phyloP scores from a whole-genome alignment of 2,113 vertebrate genomes.

The Psettodes erumei region DNA sequence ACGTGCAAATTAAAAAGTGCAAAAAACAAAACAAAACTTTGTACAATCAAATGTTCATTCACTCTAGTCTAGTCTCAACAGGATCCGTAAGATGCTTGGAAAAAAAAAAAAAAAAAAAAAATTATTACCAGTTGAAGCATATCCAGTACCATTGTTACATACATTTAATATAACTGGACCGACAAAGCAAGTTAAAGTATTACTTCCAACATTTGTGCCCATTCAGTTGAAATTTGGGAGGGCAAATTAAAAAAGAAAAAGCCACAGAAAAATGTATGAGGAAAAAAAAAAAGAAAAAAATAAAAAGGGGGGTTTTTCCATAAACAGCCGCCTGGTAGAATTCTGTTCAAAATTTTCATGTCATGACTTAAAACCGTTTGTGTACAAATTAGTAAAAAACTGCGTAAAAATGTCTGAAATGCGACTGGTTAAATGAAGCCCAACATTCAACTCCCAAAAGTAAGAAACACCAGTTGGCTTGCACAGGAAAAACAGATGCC shows the following conservation, averaged over 20 bases:
- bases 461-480: constrained; percentile 96
- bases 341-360: constrained; percentile 83
- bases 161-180: constrained; percentile 73
- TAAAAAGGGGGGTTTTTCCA: constrained; percentile 80
- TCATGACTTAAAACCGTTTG: constrained; percentile 98
- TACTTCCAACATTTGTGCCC: constrained; percentile 76
- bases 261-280: constrained; percentile 85
- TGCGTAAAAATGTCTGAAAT: constrained; percentile 99
- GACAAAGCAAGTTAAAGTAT: constrained; percentile 71
- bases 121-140: constrained; percentile 66
- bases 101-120: constrained; percentile 67
- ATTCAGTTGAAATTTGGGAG: constrained; percentile 78
- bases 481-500: constrained; percentile 87
- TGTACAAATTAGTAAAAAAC: constrained; percentile 99
- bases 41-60: constrained; percentile 86
- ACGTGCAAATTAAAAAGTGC: constrained; percentile 99
- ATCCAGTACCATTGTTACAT: constrained; percentile 62
- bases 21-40: constrained; percentile 94
- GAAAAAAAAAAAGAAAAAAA: constrained; percentile 62
- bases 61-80: constrained; percentile 84
- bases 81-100: constrained; percentile 82
- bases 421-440: constrained; percentile 99
- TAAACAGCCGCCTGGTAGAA: constrained; percentile 95
- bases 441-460: constrained; percentile 94
- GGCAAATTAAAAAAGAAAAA: constrained; percentile 81